Percentiles rank a stretch among this genome's conserved stretches.
phyloP scores from a whole-genome alignment of 2,113 vertebrate genomes.

The Channa maculata region DNA sequence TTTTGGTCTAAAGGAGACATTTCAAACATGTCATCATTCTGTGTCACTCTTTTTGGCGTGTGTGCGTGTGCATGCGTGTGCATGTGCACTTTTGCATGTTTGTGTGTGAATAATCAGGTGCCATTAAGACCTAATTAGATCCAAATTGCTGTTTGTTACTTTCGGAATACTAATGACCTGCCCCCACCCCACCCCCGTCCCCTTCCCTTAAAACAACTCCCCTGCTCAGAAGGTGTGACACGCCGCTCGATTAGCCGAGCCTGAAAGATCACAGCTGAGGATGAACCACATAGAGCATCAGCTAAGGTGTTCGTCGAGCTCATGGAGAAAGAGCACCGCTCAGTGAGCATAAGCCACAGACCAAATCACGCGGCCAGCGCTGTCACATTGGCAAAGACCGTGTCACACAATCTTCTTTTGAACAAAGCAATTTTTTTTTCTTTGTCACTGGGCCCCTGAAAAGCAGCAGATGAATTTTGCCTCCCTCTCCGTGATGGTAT shows the following conservation, averaged over 20 bases:
- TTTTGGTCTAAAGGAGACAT: conserved; percentile 26
- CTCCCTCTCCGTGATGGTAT: conserved; percentile 71
- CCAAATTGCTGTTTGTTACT: conserved; percentile 68
- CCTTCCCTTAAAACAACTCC: conserved; percentile 27
- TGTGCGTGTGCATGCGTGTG: conserved; percentile 2
- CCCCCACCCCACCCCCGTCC: neutral
- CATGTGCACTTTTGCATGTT: conserved; percentile 26
- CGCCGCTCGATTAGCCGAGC: conserved; percentile 41
- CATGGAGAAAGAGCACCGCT: conserved; percentile 8
- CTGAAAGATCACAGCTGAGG: conserved; percentile 32
- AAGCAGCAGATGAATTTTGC: conserved; percentile 66
- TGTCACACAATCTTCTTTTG: conserved; percentile 68
- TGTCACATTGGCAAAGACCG: conserved; percentile 51
- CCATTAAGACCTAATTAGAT: conserved; percentile 76
- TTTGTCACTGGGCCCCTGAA: conserved; percentile 24
- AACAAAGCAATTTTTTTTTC: conserved; percentile 64
- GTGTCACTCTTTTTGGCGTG: neutral
- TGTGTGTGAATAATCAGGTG: conserved; percentile 67
- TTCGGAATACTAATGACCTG: conserved; percentile 57
- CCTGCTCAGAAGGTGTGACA: conserved; percentile 34
- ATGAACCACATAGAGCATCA: conserved; percentile 16
- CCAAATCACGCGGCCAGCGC: conserved; percentile 39
- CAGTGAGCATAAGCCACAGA: neutral
- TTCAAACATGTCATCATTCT: neutral
- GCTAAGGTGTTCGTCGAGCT: neutral